phyloP scores from a whole-genome alignment of 2,888 invertebrate genomes.

The Pherbina coryleti region DNA sequence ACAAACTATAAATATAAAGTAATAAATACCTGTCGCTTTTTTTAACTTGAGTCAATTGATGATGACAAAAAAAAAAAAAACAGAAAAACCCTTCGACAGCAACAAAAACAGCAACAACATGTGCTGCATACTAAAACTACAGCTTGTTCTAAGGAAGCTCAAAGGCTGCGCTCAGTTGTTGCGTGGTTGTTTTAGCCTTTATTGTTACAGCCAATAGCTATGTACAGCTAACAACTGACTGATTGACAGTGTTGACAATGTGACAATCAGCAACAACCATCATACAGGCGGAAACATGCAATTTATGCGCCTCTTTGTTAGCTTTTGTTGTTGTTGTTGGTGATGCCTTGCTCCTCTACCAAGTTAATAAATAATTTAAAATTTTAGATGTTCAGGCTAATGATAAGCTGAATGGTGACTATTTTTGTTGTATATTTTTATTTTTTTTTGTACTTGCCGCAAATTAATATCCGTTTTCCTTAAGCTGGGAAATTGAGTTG shows the following conservation, averaged over 20 bases:
- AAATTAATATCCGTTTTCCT: slow-evolving; percentile 1
- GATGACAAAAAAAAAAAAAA: too few relatives aligned
- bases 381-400: slow-evolving; percentile 2
- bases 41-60: too few relatives aligned
- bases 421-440: background rate
- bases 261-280: slow-evolving; percentile 20
- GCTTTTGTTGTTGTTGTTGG: background rate
- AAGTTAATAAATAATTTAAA: slow-evolving; percentile 15
- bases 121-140: background rate
- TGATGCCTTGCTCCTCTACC: background rate
- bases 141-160: background rate
- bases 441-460: background rate
- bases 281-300: slow-evolving; percentile 11
- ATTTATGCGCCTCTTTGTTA: background rate
- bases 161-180: background rate
- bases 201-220: background rate
- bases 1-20: too few relatives aligned
- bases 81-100: too few relatives aligned
- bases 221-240: slow-evolving; percentile 22
- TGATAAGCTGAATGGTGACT: slow-evolving; percentile 1
- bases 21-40: too few relatives aligned
- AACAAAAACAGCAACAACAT: background rate
- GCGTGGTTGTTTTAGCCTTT: background rate
- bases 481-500: slow-evolving; percentile 25
- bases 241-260: slow-evolving; percentile 38